Evolutionary conservation across 1,140 invertebrate genomes (phyloP), one percentile per base, ranked within the genome.

Genomic region (Medauroidea extradentata): DNA sequence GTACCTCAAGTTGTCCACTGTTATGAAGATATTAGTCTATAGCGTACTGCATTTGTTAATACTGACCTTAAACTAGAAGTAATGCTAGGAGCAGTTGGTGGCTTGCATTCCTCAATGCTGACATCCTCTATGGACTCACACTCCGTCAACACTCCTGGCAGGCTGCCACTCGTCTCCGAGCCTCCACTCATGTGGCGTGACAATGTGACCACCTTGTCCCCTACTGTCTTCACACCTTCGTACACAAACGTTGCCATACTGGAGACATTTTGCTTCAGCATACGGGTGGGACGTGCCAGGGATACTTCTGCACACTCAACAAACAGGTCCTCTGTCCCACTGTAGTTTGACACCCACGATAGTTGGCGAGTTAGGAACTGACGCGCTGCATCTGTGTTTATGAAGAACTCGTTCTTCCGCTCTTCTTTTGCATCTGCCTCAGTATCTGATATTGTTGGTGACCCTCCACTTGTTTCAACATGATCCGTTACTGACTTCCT

Each of bases 161-260:
- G 19, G 21, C 63, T 61, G 38, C 75, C 76, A 72, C 81, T 83
- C 51, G 79, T 84, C 65, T 88, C 85, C 41, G 85, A 88, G 63
- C 84, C 85, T 3, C 84, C 84, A 70, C 86, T 88, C 42, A 88
- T 83, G 74, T 88, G 86, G 52, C 86, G 76, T 11, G 86, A 88
- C 52, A 89, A 69, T 52, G 84, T 87, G 23, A 80, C 85, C 39
- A 87, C 85, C 78, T 86, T 86, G 67, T 87, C 85, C 2, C 86
- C 84, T 2, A 88, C 83, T 41, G 83, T 88, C 73, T 85, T 85
- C 0, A 88, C 86, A 29, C 86, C 84, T 73, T 88, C 85, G 69
- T 85, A 87, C 16, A 88, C 86, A 64, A 87, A 78, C 71, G 81
- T 87, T 8, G 86, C 87, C 65, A 88, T 80, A 68, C 84, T 88